Base-by-base conservation (phyloP, 92 coral and sea anemone genomes). In the Pocillopora grandis region DNA sequence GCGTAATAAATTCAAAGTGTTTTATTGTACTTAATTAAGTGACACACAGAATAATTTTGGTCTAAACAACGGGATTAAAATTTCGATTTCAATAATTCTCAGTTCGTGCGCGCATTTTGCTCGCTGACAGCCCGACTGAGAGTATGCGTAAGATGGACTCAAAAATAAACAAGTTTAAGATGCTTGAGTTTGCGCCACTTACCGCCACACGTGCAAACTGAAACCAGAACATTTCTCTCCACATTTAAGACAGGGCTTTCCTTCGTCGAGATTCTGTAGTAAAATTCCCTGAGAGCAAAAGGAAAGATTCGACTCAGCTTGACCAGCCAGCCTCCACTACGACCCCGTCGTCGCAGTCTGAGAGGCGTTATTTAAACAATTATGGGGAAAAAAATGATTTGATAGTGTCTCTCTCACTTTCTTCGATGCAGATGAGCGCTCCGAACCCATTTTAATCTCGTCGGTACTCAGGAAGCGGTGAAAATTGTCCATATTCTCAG, bases 191-290 rank as follows among this genome's bases (percentile, higher is more conserved):
- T 63, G 71, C 1, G 31, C 37, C 33, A 75, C 92, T 86, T 79
- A 93, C 98, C 89, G 92, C 98, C 98, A 93, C 81, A 93, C 94
- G 85, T 93, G 98, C 20, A 93, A 86, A n/a, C 92, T 93, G 36
- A 93, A 93, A 10, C 98, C 98, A n/a, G 98, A 91, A 73, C 98
- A 93, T 35, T 89, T 87, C 33, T 87, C 91, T 13, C 94, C 94
- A 37, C 98, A 93, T 76, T 85, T 93, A 12, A 93, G 90, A 52
- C 98, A 93, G 17, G 98, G 98, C 73, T 89, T 91, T 55, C 98
- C 98, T 64, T 93, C 95, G 79, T 93, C 98, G 6, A 93, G 88
- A 85, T 93, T 90, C 86, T 93, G 98, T 2, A 93, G 91, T 57
- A 93, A 87, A 77, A 93, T 93, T 35, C 98, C 98, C 98, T 93